Percentiles rank a stretch among this genome's conserved stretches.
These are phyloP conservation scores for Eudyptes chrysolophus DNA, from an alignment of 2,113 vertebrate species.

Conservation along the genomic window DNA sequence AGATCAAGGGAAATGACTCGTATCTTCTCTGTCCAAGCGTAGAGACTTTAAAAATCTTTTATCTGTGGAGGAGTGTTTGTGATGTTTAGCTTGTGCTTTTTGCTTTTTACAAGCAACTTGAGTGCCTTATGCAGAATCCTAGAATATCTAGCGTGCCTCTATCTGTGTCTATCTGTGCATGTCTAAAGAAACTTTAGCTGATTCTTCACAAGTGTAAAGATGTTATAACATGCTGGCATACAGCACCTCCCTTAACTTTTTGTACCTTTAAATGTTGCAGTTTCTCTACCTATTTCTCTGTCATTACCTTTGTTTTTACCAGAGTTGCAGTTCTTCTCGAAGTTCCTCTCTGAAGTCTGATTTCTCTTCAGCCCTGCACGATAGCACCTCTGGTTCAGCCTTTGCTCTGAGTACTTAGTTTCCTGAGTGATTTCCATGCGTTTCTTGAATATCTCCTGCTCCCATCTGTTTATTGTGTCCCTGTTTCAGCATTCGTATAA, in stretches of 20 bases:
- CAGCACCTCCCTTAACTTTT: not conserved
- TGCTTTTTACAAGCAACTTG: not conserved
- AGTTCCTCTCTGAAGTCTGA: not conserved
- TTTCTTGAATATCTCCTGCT: not conserved
- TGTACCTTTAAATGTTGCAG: not conserved
- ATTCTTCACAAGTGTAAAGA: not conserved
- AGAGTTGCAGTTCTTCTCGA: not conserved
- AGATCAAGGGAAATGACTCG: not conserved
- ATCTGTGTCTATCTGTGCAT: not conserved
- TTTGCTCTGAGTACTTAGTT: not conserved
- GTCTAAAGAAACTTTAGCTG: not conserved
- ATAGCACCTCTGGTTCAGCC: not conserved
- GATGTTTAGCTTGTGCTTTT: not conserved
- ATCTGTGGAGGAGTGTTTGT: not conserved
- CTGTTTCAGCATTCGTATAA: not conserved
- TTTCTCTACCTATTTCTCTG: not conserved
- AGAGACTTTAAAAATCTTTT: not conserved
- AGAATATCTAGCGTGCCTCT: not conserved
- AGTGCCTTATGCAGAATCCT: not conserved
- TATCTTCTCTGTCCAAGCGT: not conserved
- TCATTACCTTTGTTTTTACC: not conserved
- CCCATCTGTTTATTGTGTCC: not conserved
- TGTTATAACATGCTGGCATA: not conserved
- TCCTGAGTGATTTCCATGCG: not conserved
- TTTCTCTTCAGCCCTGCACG: not conserved